Conservation (phyloP, 2,888 invertebrate genomes). For the Gerosis bhagava region DNA sequence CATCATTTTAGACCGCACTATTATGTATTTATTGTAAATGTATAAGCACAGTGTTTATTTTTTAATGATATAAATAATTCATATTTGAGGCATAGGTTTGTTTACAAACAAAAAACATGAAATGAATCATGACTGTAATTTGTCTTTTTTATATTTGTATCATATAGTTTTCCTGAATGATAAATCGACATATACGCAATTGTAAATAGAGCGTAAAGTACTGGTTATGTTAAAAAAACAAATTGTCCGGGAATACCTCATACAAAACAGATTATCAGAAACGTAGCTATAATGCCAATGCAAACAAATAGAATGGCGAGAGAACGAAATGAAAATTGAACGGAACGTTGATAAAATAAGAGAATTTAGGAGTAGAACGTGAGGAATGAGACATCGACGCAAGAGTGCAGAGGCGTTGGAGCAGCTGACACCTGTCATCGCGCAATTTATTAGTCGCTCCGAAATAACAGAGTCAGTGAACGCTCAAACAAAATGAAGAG, state of each 20-base stretch:
- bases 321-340: constrained; percentile 77
- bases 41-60: too few species aligned
- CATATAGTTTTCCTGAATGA: too few species aligned
- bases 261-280: constrained; percentile 51
- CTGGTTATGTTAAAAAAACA: constrained; percentile 23
- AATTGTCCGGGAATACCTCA: constrained; percentile 20
- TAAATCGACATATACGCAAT: constrained; percentile 20
- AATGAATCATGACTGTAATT: too few species aligned
- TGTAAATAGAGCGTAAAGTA: constrained; percentile 24
- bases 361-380: constrained; percentile 78
- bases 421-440: constrained; percentile 82
- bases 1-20: too few species aligned
- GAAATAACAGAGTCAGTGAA: constrained; percentile 79
- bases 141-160: too few species aligned
- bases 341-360: constrained; percentile 80
- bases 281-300: constrained; percentile 56
- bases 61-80: too few species aligned
- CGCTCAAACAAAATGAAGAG: constrained; percentile 77
- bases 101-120: too few species aligned
- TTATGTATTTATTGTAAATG: too few species aligned
- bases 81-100: too few species aligned
- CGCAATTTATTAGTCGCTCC: constrained; percentile 80
- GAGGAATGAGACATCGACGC: constrained; percentile 82
- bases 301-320: constrained; percentile 69
- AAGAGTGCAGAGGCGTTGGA: constrained; percentile 81